Evolutionary conservation across 92 coral and sea anemone species (phyloP).

Genomic region (Phenganax marumi): DNA sequence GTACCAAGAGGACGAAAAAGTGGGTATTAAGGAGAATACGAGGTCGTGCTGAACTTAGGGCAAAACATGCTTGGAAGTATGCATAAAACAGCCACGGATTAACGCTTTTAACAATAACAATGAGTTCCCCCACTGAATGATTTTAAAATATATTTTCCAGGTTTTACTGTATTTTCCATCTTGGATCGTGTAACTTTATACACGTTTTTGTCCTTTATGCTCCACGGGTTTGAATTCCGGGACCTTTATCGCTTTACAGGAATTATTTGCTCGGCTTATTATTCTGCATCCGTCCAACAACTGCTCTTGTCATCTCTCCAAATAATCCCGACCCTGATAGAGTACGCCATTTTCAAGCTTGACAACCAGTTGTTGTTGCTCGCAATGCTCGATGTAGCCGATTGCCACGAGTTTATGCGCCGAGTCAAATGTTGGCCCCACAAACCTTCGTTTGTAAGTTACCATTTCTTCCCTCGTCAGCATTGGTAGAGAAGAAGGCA

Average conservation of each 20-base stretch:
- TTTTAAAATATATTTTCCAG: not conserved
- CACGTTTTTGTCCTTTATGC: too few relatives aligned
- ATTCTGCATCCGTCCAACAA: slow-evolving; percentile 12
- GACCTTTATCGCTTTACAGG: too few relatives aligned
- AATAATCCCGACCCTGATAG: slow-evolving; percentile 27
- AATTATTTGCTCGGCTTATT: too few relatives aligned
- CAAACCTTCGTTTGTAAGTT: not conserved
- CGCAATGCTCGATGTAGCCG: slow-evolving; percentile 11
- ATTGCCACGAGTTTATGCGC: slow-evolving; percentile 16
- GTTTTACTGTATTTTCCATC: not conserved
- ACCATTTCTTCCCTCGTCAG: slow-evolving; percentile 27
- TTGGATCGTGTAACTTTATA: too few relatives aligned
- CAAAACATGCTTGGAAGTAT: too few relatives aligned
- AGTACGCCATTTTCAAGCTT: slow-evolving; percentile 23
- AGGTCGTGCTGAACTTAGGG: too few relatives aligned
- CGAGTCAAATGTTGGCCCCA: slow-evolving; percentile 9
- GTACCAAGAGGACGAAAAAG: too few relatives aligned
- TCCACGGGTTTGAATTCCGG: too few relatives aligned
- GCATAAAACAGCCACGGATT: too few relatives aligned
- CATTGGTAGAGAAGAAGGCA: not conserved
- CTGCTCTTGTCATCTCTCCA: slow-evolving; percentile 25
- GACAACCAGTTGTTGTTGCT: slow-evolving; percentile 6
- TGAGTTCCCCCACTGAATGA: too few relatives aligned
- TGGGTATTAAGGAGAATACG: too few relatives aligned
- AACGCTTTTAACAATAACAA: too few relatives aligned